Conservation (phyloP, 2,113 vertebrate species). For the Benitochromis conjunctus region DNA sequence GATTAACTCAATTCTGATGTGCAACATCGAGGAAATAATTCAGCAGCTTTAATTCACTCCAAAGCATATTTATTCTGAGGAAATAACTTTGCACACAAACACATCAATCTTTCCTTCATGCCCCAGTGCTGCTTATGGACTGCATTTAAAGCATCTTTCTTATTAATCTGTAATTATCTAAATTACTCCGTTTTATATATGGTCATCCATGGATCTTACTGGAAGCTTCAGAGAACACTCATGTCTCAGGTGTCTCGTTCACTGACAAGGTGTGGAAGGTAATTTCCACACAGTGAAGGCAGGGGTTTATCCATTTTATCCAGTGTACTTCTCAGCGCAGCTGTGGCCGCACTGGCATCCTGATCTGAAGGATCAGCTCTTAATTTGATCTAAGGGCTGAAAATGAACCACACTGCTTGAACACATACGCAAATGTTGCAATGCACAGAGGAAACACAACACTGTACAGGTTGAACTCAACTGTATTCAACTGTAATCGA, state of each 20-base stretch:
- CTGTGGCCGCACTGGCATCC: not conserved
- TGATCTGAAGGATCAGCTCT: not conserved
- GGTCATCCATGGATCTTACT: not conserved
- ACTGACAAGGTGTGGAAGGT: not conserved
- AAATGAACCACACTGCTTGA: not conserved
- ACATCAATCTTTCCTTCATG: not conserved
- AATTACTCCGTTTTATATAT: not conserved
- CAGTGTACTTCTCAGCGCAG: not conserved
- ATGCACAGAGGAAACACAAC: not conserved
- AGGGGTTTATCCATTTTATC: not conserved
- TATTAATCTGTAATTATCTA: not conserved
- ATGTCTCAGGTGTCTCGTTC: not conserved
- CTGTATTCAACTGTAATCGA: not conserved
- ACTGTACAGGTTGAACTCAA: not conserved
- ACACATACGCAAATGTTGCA: not conserved
- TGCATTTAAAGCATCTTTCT: not conserved
- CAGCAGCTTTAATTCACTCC: not conserved
- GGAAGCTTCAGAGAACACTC: not conserved
- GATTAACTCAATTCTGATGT: not conserved
- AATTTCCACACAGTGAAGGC: not conserved
- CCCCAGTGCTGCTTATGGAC: not conserved
- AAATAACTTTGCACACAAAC: not conserved
- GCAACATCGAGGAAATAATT: not conserved
- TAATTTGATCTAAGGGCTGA: not conserved
- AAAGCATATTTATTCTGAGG: not conserved